A percentile compares a stretch with the other conserved stretches of the same genome.
Conservation (phyloP, 2,113 vertebrate species). For the Engraulis encrasicolus region DNA sequence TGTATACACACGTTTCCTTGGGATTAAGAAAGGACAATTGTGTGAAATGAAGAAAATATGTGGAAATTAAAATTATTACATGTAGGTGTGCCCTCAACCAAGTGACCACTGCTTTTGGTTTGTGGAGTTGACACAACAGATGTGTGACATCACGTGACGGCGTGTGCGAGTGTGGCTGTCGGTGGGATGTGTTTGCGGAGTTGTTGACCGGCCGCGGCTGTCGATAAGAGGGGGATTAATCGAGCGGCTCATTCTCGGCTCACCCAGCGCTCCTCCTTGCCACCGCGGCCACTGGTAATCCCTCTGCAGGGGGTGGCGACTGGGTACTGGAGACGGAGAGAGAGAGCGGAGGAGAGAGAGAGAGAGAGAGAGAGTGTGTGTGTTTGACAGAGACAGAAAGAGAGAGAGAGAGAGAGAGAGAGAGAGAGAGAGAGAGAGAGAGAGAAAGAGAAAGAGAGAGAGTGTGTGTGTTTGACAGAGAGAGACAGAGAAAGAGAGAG, state of each 20-base stretch:
- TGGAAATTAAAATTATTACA: too few relatives aligned
- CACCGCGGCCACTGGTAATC: background rate
- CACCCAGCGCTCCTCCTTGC: background rate
- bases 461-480: too few relatives aligned
- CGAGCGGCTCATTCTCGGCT: background rate
- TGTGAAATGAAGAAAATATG: background rate
- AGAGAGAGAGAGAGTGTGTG: too few relatives aligned
- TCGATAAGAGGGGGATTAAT: conserved; percentile 15
- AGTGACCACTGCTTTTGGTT: background rate
- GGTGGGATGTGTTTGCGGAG: background rate
- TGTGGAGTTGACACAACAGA: background rate
- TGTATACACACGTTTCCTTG: too few relatives aligned
- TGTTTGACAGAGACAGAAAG: too few relatives aligned
- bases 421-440: too few relatives aligned
- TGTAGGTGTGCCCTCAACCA: background rate
- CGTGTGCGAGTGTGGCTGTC: background rate
- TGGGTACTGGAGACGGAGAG: too few relatives aligned
- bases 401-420: too few relatives aligned
- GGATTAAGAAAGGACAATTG: too few relatives aligned
- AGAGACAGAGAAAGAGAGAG: too few relatives aligned
- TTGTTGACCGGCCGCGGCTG: background rate
- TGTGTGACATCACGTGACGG: background rate
- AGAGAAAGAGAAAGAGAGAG: too few relatives aligned
- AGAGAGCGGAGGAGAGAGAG: too few relatives aligned
- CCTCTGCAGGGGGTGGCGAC: background rate